These are phyloP conservation scores for Polypedilum vanderplanki DNA, from an alignment of 1,140 invertebrate species.

Conservation along the genomic window DNA sequence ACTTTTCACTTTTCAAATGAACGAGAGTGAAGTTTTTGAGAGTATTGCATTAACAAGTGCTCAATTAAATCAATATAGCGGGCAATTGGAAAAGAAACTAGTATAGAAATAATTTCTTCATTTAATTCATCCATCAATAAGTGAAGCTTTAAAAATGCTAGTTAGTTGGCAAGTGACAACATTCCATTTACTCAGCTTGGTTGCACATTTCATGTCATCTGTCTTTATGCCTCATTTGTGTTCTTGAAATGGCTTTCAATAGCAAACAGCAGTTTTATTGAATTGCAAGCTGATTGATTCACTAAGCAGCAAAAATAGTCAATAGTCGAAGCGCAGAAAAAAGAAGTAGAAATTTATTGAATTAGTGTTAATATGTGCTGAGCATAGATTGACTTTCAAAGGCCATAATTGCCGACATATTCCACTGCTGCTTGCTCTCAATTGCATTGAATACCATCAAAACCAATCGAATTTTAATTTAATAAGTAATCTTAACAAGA, in stretches of 20 bases:
- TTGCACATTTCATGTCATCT: background rate
- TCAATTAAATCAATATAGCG: constrained; percentile 1
- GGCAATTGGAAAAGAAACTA: background rate
- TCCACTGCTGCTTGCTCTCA: background rate
- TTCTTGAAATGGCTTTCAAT: background rate
- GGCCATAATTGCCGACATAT: background rate
- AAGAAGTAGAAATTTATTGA: background rate
- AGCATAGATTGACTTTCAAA: constrained; percentile 3
- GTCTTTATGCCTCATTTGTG: constrained; percentile 4
- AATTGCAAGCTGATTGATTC: constrained; percentile 18
- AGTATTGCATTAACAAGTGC: constrained; percentile 8
- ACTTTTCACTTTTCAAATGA: background rate
- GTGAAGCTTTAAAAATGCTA: constrained; percentile 17
- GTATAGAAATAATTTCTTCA: background rate
- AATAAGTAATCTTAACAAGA: background rate
- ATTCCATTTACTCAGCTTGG: background rate
- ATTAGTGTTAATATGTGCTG: background rate
- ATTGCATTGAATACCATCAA: background rate
- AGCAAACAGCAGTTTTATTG: background rate
- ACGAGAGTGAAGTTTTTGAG: background rate
- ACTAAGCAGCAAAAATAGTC: constrained; percentile 2
- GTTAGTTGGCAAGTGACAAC: constrained; percentile 6
- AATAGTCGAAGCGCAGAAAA: background rate
- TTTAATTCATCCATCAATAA: constrained; percentile 19
- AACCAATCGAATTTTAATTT: too few relatives aligned